A percentile compares a stretch with the other conserved stretches of the same genome.
phyloP scores from a whole-genome alignment of 2,888 invertebrate species.

The Vanessa cardui region DNA sequence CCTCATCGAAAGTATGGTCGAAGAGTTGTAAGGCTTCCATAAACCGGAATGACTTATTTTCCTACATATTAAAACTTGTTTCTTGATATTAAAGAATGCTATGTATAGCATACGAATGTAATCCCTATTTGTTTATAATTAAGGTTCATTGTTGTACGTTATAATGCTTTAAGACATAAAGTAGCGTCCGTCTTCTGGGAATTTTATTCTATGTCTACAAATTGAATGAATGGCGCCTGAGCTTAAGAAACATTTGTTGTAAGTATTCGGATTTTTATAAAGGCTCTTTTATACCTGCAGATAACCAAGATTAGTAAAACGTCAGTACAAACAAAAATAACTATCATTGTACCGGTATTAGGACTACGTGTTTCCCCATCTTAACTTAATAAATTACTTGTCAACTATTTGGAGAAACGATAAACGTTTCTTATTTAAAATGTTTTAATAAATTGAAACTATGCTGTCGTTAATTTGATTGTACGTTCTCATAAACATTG shows the following conservation, averaged over 20 bases:
- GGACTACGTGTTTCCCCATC: neutral
- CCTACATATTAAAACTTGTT: constrained; percentile 46
- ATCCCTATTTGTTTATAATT: constrained; percentile 6
- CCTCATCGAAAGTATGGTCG: constrained; percentile 60
- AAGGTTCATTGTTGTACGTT: constrained; percentile 15
- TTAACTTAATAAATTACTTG: too few species aligned
- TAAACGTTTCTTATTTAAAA: too few species aligned
- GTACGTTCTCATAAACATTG: too few species aligned
- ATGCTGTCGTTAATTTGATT: too few species aligned
- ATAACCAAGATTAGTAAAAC: neutral
- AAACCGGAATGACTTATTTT: constrained; percentile 52
- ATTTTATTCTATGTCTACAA: constrained; percentile 45
- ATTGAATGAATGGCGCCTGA: constrained; percentile 47
- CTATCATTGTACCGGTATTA: neutral
- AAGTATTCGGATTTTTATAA: constrained; percentile 17
- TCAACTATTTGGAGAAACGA: too few species aligned
- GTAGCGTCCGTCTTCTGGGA: constrained; percentile 40
- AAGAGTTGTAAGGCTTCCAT: constrained; percentile 25
- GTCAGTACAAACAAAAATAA: neutral
- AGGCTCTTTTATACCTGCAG: constrained; percentile 18
- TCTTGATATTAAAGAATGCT: constrained; percentile 40
- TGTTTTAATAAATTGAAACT: too few species aligned
- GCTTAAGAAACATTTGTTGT: constrained; percentile 33
- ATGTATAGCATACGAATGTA: constrained; percentile 22
- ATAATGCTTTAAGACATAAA: constrained; percentile 16